A percentile compares a stretch with the other conserved stretches of the same genome.
Evolutionary conservation across 2,113 vertebrate species (phyloP).

Genomic region (Talpa occidentalis): DNA sequence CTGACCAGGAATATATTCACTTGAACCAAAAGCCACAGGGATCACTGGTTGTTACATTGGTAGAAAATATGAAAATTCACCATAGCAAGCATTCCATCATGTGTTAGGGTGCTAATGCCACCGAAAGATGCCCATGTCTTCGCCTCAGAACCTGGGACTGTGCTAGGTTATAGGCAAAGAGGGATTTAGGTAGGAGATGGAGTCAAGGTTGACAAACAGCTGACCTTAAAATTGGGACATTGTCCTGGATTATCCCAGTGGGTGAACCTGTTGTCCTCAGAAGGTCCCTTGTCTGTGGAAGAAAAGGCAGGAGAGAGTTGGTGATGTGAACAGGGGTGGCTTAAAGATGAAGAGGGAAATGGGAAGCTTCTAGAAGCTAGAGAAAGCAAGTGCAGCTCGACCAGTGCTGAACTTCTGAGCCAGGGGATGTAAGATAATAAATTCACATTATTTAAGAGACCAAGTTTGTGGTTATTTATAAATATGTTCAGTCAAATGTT

Average conservation of each 20-base stretch:
- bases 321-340: too few relatives aligned
- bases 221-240: neutral
- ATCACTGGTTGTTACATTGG: neutral
- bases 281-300: neutral
- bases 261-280: neutral
- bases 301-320: neutral
- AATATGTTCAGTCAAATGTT: neutral
- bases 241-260: neutral
- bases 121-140: neutral
- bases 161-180: neutral
- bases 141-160: neutral
- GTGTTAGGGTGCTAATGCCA: neutral
- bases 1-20: neutral
- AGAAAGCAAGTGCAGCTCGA: neutral
- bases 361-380: neutral
- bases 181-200: neutral
- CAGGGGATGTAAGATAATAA: neutral
- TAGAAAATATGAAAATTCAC: slow-evolving; percentile 48
- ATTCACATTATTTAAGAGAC: neutral
- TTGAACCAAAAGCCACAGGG: neutral
- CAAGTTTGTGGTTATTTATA: neutral
- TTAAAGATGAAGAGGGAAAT: neutral
- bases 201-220: neutral
- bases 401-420: neutral
- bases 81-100: neutral